Evolutionary conservation across 2,113 vertebrate genomes (phyloP), one percentile per base, ranked within the genome.

Genomic region (Nibea coibor): DNA sequence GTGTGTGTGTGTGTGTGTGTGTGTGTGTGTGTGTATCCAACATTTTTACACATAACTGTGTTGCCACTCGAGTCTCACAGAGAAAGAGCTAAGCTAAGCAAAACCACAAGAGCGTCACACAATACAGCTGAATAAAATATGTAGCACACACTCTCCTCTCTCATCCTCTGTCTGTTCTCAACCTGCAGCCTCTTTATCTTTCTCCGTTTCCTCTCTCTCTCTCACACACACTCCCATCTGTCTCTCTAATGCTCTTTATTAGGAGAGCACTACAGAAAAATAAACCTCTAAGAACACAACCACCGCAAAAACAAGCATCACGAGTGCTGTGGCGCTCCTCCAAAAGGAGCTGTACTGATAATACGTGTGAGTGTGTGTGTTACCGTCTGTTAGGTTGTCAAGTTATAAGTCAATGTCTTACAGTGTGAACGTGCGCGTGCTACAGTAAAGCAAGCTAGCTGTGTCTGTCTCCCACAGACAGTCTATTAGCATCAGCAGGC

Each of bases 111-210:
- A 76, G 66, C 17, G 1, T 70, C 48, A 74, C 86, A 88, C 75
- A 78, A 64, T 80, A 78, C n/a, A 83, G 67, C 83, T 77, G 72
- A 86, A 89, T 87, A 82, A 89, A 89, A 86, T 90, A 89, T 88
- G 72, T 80, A 86, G 74, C 80, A 72, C 80, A 75, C 69, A 72
- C 63, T 71, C 70, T 82, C 56, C 42, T 72, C 62, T 75, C 80
- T 77, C 75, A 72, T 80, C 62, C 45, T 72, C 73, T 64, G 62
- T 57, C 77, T 54, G 72, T 61, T 81, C 64, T 67, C 50, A 67
- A 72, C n/a, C 72, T 77, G 75, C n/a, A 51, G 31, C 66, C 78
- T 62, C 43, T 80, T 54, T 45, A 57, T 72, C 78, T 82, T 61
- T 56, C 77, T 70, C 48, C 75, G 53, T 54, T 4, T 15, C 35